phyloP scores from a whole-genome alignment of 2,888 invertebrate genomes.

The Drosophila nr. fundita region DNA sequence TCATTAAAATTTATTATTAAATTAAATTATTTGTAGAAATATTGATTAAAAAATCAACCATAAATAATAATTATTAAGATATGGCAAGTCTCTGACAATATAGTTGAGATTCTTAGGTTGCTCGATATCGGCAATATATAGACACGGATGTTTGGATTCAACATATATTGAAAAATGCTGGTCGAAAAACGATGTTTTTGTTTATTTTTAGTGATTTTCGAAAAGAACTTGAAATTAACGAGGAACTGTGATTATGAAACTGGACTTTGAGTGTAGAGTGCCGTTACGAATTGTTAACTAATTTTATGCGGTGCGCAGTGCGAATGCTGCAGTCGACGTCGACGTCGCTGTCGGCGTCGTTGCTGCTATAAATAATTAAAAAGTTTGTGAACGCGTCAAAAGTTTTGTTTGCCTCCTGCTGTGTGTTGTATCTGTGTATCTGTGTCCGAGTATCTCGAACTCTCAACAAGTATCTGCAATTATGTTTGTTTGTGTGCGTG shows the following conservation, averaged over 20 bases:
- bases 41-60: neutral
- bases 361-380: slow-evolving; percentile 46
- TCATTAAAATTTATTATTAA: slow-evolving; percentile 9
- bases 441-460: slow-evolving; percentile 28
- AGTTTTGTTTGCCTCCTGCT: slow-evolving; percentile 26
- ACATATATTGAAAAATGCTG: no score
- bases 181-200: neutral
- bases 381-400: slow-evolving; percentile 32
- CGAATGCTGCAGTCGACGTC: slow-evolving; percentile 6
- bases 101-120: neutral
- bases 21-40: neutral
- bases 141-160: no score
- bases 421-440: slow-evolving; percentile 7
- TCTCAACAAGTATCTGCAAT: slow-evolving; percentile 25
- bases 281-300: slow-evolving; percentile 14
- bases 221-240: neutral
- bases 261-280: slow-evolving; percentile 15
- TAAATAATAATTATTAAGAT: neutral
- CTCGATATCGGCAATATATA: no score
- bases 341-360: slow-evolving; percentile 4
- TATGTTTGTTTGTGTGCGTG: slow-evolving; percentile 16
- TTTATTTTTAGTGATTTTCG: neutral
- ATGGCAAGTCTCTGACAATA: neutral
- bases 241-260: neutral
- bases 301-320: slow-evolving; percentile 30